A percentile compares a stretch with the other conserved stretches of the same genome.
These are phyloP conservation scores for Acleris laterana DNA, from an alignment of 2,888 invertebrate species.

Conservation along the genomic window DNA sequence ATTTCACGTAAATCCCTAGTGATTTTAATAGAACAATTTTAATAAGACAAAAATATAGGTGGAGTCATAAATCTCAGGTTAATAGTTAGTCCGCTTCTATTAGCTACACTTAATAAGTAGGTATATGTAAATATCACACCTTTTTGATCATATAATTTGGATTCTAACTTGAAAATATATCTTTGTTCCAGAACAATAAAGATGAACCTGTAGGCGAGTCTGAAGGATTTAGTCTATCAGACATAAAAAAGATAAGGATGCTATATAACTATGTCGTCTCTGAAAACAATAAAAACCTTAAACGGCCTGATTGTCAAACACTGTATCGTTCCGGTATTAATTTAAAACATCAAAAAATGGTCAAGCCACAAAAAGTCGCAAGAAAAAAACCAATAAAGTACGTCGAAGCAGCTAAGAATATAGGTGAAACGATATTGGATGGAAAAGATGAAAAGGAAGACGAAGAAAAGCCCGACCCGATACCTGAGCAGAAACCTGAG, in stretches of 20 bases:
- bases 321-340: constrained; percentile 12
- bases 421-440: background rate
- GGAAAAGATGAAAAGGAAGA: background rate
- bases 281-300: background rate
- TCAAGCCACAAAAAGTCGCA: background rate
- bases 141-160: too few species aligned
- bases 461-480: background rate
- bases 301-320: constrained; percentile 8
- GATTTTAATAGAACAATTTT: too few species aligned
- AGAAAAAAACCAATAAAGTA: background rate
- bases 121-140: too few species aligned
- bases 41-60: too few species aligned
- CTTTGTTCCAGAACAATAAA: constrained; percentile 24
- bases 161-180: background rate
- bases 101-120: too few species aligned
- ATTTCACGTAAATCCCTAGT: too few species aligned
- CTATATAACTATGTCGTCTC: constrained; percentile 2
- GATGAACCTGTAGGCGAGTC: constrained; percentile 35
- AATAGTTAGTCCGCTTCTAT: too few species aligned
- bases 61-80: too few species aligned
- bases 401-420: background rate
- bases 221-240: constrained; percentile 41
- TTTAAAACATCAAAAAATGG: background rate
- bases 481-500: too few species aligned
- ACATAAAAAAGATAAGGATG: constrained; percentile 11